Percentiles rank a stretch among this genome's conserved stretches.
These are phyloP conservation scores for Hydrotaea cyrtoneurina DNA, from an alignment of 2,888 invertebrate species.

Conservation along the genomic window DNA sequence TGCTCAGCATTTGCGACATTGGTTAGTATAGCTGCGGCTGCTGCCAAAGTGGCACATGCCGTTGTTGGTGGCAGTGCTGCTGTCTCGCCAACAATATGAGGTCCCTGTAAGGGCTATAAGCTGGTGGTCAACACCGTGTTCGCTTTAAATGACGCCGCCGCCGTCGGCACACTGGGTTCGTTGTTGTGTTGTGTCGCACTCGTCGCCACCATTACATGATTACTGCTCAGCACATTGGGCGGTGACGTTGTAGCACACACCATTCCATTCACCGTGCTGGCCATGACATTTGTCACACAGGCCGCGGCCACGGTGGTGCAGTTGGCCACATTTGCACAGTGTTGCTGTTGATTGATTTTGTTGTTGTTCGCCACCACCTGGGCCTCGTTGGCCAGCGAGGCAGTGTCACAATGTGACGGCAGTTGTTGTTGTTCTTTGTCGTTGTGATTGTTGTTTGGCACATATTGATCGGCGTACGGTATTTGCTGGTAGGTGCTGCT, in stretches of 20 bases:
- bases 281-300: conserved; percentile 50
- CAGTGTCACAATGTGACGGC: conserved; percentile 65
- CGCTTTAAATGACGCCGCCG: conserved; percentile 49
- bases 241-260: conserved; percentile 67
- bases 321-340: conserved; percentile 60
- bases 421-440: conserved; percentile 64
- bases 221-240: conserved; percentile 59
- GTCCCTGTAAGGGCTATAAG: conserved; percentile 76
- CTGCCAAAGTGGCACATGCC: conserved; percentile 15
- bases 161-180: conserved; percentile 33
- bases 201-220: conserved; percentile 62
- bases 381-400: conserved; percentile 61
- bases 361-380: conserved; percentile 79
- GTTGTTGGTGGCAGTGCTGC: conserved; percentile 27
- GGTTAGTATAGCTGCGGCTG: conserved; percentile 6
- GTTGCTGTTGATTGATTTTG: conserved; percentile 78
- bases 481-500: conserved; percentile 76
- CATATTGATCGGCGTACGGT: conserved; percentile 80
- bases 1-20: neutral
- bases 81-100: conserved; percentile 44
- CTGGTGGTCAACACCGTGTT: conserved; percentile 70
- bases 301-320: conserved; percentile 25
- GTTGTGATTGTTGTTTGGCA: conserved; percentile 77
- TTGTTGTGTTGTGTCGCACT: conserved; percentile 61
- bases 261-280: conserved; percentile 49